Conservation (phyloP, 2,113 vertebrate genomes). For the Oreochromis tanganicae region DNA sequence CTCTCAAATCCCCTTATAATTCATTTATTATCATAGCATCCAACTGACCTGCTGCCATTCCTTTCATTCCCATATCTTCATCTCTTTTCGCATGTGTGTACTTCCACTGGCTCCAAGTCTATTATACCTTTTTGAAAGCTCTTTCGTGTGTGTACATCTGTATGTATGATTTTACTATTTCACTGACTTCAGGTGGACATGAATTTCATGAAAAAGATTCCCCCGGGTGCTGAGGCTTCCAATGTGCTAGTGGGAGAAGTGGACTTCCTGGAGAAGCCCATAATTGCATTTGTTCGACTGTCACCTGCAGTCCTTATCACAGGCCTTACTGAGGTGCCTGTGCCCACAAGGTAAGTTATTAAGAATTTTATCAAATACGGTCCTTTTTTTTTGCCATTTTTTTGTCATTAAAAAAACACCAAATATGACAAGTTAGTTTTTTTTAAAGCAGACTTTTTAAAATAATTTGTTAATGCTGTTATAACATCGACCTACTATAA, state of each 20-base stretch:
- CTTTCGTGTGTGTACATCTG: neutral
- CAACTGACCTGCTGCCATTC: neutral
- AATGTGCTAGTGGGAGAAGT: slow-evolving; percentile 94
- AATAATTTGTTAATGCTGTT: neutral
- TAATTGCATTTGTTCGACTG: slow-evolving; percentile 90
- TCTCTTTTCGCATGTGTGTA: neutral
- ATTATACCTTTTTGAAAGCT: neutral
- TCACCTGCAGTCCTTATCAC: slow-evolving; percentile 90
- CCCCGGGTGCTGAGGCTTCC: slow-evolving; percentile 90
- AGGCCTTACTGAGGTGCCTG: slow-evolving; percentile 91
- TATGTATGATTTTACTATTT: neutral
- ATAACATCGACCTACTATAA: neutral
- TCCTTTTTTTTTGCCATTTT: neutral
- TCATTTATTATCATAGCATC: neutral
- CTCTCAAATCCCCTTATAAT: neutral
- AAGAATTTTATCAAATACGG: neutral
- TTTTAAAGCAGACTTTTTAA: neutral
- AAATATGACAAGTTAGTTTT: neutral
- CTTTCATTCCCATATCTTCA: neutral
- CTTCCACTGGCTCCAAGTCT: neutral
- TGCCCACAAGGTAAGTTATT: slow-evolving; percentile 83
- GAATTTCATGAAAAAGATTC: slow-evolving; percentile 98
- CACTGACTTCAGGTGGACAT: slow-evolving; percentile 85
- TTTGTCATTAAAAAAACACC: neutral
- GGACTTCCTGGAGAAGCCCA: slow-evolving; percentile 91